Base-by-base conservation (phyloP, 1,140 invertebrate species). In the Neodiprion fabricii region DNA sequence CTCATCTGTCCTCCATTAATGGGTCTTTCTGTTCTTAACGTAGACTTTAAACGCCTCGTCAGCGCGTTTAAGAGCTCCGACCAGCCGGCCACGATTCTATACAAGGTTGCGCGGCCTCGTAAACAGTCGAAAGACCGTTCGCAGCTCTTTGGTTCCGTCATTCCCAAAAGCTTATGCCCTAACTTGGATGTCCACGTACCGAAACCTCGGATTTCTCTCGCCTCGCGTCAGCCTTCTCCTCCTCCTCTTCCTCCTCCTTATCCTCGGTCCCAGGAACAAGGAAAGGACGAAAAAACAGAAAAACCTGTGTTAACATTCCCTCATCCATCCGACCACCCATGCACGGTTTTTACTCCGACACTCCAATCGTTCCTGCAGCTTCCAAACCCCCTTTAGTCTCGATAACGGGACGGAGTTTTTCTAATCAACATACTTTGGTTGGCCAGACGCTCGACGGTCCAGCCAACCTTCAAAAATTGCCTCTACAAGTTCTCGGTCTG, bases 1-100 rank as follows among this genome's bases (percentile, higher is more conserved):
- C 67, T 69, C 67, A 69, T 69, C 67, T 69, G 67, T 69, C 17
- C 67, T 69, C 40, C 67, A 47, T 69, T 69, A 69, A 69, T 69
- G 40, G 21, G 40, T 69, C 40, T 69, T 21, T 69, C 67, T 21
- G 21, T 69, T 69, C 40, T 69, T 69, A 69, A 69, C 67, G 40
- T 47, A 69, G 40, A 69, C 21, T 69, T 69, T 69, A 69, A 69
- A 61, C 53, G 67, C 11, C 67, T 69, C 67, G 17, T 69, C 40
- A 21, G 53, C 53, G 11, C 53, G 53, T 61, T 61, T 61, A 61
- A 61, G 53, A 61, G 53, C 53, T 61, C 53, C 53, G n/a, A 14
- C 53, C n/a, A 61, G 11, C 11, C 53, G 28, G 28, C 28, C 28
- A 5, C 28, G 28, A 40, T 5, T 40, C 28, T 5, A 40, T 5